Evolutionary conservation across 2,113 vertebrate genomes (phyloP), one percentile per base, ranked within the genome.

Genomic region (Pagrus major): DNA sequence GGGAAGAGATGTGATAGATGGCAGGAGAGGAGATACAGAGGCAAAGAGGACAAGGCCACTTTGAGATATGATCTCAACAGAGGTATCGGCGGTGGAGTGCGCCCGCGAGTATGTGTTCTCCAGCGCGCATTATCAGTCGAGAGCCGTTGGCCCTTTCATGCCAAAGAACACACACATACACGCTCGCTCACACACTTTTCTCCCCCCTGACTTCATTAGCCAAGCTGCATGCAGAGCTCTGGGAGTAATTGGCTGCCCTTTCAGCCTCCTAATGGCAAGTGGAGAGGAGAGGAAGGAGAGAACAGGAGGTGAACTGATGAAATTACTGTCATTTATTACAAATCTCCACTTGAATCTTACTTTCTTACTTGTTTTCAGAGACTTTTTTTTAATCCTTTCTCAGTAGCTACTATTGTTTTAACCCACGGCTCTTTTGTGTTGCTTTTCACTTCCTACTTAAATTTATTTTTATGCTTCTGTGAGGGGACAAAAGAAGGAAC

Each of bases 161-260:
- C 59, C 74, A 44, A 83, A 59, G 60, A 81, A 68, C 67, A 20
- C 47, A 35, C 51, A 41, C 25, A 75, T 46, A 65, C 51, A 54
- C 73, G 55, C 49, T 15, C 7, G 9, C 37, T 35, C 75, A 14
- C 66, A 49, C 41, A 21, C 58, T 42, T 25, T 29, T 46, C 23
- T 64, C 51, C 78, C 81, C 58, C 67, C 31, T 29, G 83, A 80
- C 88, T 87, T 91, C 85, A 89, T 91, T 89, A 92, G 75, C 81
- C 75, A 47, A 89, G 82, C 80, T 66, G 54, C 88, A 88, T 65
- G 42, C 71, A 20, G 47, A 77, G 86, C 80, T 84, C 76, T 31
- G 69, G 80, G 83, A 87, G 71, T 88, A 92, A 93, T 86, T 84
- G 85, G 76, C 81, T 79, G 90, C 68, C 78, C 87, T 92, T 88